A percentile compares a stretch with the other conserved stretches of the same genome.
Conservation (phyloP, 2,113 vertebrate genomes). For the Nothoprocta pentlandii region DNA sequence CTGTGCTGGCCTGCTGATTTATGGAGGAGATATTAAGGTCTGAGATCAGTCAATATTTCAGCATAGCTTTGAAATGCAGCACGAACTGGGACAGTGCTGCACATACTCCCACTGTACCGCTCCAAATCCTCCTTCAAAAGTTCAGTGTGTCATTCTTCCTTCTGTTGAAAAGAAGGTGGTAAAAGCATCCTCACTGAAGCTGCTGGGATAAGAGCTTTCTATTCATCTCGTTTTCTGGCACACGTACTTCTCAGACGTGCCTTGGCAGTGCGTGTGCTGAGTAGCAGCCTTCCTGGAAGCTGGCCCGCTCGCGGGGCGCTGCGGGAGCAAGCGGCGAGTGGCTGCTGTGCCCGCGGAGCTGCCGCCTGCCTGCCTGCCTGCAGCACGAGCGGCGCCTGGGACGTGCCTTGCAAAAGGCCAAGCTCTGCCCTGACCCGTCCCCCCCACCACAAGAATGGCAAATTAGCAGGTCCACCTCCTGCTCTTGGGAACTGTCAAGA, state of each 20-base stretch:
- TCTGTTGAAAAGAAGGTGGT: background rate
- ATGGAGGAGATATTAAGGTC: background rate
- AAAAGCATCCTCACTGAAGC: background rate
- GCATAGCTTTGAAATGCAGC: background rate
- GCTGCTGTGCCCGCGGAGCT: background rate
- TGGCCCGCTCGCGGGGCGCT: constrained; percentile 40
- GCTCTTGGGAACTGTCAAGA: background rate
- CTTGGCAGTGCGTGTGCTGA: constrained; percentile 56
- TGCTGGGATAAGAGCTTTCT: constrained; percentile 4
- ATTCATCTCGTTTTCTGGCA: constrained; percentile 18
- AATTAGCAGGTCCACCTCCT: background rate
- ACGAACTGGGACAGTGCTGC: background rate
- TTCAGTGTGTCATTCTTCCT: background rate
- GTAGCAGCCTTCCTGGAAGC: constrained; percentile 45
- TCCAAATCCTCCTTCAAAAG: background rate
- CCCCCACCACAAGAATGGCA: background rate
- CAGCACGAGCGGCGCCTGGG: background rate
- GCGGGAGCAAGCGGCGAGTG: constrained; percentile 59
- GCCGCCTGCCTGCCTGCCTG: background rate
- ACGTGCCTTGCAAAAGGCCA: background rate
- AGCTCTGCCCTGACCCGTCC: too few relatives aligned
- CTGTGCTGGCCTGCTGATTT: background rate
- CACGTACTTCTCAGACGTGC: constrained; percentile 39
- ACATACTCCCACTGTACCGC: background rate
- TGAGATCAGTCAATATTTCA: background rate